Conservation (phyloP, 2,113 vertebrate genomes). For the Glareola pratincola region DNA sequence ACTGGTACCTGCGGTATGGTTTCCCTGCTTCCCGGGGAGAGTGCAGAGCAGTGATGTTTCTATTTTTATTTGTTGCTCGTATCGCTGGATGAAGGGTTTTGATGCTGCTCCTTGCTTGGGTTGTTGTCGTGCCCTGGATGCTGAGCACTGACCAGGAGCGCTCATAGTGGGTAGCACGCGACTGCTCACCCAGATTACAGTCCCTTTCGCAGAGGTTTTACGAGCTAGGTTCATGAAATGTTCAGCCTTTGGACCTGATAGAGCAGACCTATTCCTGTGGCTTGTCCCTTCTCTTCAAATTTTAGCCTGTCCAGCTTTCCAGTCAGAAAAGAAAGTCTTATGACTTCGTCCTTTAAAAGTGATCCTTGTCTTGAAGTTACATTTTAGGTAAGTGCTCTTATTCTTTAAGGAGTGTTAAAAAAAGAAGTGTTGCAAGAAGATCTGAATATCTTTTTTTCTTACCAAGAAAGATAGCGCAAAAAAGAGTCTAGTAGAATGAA, state of each 20-base stretch:
- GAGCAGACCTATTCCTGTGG: rapidly evolving
- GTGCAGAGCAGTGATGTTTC: neutral
- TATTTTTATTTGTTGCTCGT: rapidly evolving
- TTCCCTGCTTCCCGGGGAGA: neutral
- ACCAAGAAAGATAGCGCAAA: neutral
- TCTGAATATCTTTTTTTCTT: neutral
- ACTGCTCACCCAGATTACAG: neutral
- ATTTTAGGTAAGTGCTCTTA: neutral
- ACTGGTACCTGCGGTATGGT: neutral
- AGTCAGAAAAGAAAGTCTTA: neutral
- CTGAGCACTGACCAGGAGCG: rapidly evolving
- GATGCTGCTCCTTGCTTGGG: rapidly evolving
- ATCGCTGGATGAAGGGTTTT: rapidly evolving
- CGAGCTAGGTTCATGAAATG: neutral
- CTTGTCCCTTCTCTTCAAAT: neutral
- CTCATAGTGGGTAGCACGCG: rapidly evolving
- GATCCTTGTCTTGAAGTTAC: neutral
- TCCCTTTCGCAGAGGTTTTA: neutral
- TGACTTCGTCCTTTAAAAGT: rapidly evolving
- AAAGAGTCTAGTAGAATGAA: neutral
- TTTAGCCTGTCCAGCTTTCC: neutral
- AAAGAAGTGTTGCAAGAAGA: rapidly evolving
- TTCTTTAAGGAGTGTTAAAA: neutral
- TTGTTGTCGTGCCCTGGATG: rapidly evolving
- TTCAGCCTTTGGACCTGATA: neutral